Evolutionary conservation across 2,888 invertebrate genomes (phyloP), one percentile per base, ranked within the genome.

Genomic region (Brachyptera putata): DNA sequence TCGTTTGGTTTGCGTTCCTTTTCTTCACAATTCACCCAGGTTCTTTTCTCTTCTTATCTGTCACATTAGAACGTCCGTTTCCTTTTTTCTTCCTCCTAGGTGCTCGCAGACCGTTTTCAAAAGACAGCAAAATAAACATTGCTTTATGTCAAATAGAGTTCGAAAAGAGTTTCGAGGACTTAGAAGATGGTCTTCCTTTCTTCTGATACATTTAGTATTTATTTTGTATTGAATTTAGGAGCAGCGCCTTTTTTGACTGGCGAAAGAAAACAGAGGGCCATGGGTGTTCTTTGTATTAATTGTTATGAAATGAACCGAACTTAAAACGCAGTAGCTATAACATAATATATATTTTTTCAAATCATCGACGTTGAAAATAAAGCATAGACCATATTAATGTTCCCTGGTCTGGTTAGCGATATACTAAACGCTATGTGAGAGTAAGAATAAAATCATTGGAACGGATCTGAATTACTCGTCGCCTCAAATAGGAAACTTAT

Each of bases 71-170:
- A n/a, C 13, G 53, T 16, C 53, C 53, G 22, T 53, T n/a, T n/a
- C n/a, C n/a, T n/a, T n/a, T n/a, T n/a, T n/a, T n/a, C 14, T 53
- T 53, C 36, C 36, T 34, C 36, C 36, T 34, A 36, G 53, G 53
- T 36, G 53, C 53, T 53, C 25, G 21, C n/a, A n/a, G 18, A 13
- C 36, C 34, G 13, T 36, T 53, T 24, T 34, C 36, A n/a, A 24
- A 16, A 3, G 16, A 9, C 53, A n/a, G n/a, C n/a, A 53, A 53
- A 53, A 53, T 53, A 53, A 53, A 53, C 53, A 53, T 53, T 53
- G 36, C 36, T 43, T 53, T 53, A 30, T 53, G 16, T 36, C 13
- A 9, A 14, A 21, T 36, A 1, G 21, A 34, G 53, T 21, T 30
- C 21, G 21, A 53, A 53, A 53, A 34, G 16, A 53, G 53, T 36